Base-by-base conservation (phyloP, 2,888 invertebrate genomes). In the Podotricha telesiphe region DNA sequence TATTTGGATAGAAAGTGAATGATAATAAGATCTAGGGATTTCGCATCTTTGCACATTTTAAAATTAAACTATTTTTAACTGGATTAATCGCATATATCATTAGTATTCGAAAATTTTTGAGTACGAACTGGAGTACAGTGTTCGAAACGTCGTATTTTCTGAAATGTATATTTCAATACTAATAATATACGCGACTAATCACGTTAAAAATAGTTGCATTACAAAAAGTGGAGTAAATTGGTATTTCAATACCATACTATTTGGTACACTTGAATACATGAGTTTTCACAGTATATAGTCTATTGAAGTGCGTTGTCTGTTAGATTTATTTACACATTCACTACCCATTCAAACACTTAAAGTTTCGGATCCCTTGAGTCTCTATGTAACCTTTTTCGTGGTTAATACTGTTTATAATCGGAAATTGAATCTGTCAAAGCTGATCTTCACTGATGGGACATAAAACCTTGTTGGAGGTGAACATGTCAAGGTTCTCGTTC, bases 391-490 rank as follows among this genome's bases (percentile, higher is more conserved):
- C 45, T 40, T 50, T 42, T 50, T 20, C n/a, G 11, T 5, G 34
- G 58, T 68, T 71, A 64, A 68, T 56, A 77, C 74, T 80, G 77
- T 80, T 79, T 79, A 78, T 79, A 71, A 75, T 78, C 77, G 85
- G 83, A 87, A 87, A 88, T 88, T 82, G 79, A 85, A 87, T 86
- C 82, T 85, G 87, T 86, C 84, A 83, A 76, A 77, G 75, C 70
- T 80, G 79, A 79, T 78, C 79, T 76, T 72, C 73, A 75, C 74
- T 77, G 77, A 75, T 73, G 76, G 77, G 75, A 88, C 88, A 88
- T 81, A 79, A 87, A 87, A 70, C 85, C 85, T 86, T 86, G 88
- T 85, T 48, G n/a, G 13, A 22, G 22, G 22, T 37, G 48, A 61
- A 8, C 10, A 34, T 53, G n/a, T 1, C 10, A 53, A 34, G 8